Evolutionary conservation across 2,113 vertebrate species (phyloP), one percentile per base, ranked within the genome.

Genomic region (Myrmophylax atrothorax): DNA sequence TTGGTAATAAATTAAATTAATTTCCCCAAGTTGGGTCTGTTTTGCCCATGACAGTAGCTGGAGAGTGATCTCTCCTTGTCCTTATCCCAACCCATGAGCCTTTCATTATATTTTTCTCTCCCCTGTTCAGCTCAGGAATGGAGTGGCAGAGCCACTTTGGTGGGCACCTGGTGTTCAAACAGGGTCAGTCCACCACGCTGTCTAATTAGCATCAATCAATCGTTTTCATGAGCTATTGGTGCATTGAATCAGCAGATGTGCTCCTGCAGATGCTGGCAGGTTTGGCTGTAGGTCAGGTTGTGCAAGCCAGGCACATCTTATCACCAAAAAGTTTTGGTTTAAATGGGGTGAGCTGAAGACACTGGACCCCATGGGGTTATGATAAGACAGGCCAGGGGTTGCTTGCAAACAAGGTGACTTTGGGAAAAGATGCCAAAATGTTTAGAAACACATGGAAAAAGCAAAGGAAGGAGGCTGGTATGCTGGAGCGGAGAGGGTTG

Each of bases 401-500:
- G 12, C 10, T 47, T 28, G 24, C 17, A 11, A n/a, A 40, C 14
- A 5, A 9, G 15, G 22, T n/a, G 49, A 26, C 40, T 47, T 79
- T 3, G 13, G n/a, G 18, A 76, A 63, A 84, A 68, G n/a, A 47
- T 26, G 23, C 10, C 18, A 2, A 77, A 55, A 6, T 26, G 18
- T 46, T 92, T 26, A 63, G 47, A 62, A 52, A 29, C 17, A 60
- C 2, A 4, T n/a, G 31, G 15, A 44, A 76, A 80, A 75, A 81
- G n/a, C 15, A 66, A 68, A 64, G 37, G 28, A 77, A n/a, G 33
- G 50, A 66, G 35, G 17, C 14, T 78, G 69, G 62, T 5, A 49
- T 16, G 12, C 14, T 7, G 7, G 14, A 33, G 25, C 10, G 33
- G n/a, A 73, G 18, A 40, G 25, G 19, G 31, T 16, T 0, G 0